phyloP scores from a whole-genome alignment of 2,888 invertebrate genomes.

The Hirtodrosophila histrioides region DNA sequence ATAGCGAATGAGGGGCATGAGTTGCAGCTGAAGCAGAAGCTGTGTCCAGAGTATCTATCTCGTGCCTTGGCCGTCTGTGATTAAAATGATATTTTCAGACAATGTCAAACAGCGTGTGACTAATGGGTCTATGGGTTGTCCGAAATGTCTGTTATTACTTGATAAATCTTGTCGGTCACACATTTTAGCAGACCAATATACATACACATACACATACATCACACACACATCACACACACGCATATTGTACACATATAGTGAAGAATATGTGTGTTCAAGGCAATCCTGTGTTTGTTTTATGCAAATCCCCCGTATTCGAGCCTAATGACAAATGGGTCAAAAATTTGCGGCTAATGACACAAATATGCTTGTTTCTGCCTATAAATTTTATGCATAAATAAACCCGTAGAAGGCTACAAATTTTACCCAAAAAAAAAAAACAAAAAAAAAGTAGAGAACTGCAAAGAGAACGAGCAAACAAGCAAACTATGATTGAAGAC shows the following conservation, averaged over 20 bases:
- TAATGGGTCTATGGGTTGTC: constrained; percentile 80
- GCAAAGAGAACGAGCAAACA: constrained; percentile 7
- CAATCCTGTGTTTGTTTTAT: constrained; percentile 68
- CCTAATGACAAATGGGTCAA: constrained; percentile 79
- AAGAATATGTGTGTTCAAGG: constrained; percentile 32
- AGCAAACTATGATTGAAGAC: constrained; percentile 73
- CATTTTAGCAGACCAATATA: constrained; percentile 56
- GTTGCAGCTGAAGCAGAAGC: neutral
- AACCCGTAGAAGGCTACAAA: constrained; percentile 41
- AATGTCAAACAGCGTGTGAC: constrained; percentile 81
- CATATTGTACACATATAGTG: neutral
- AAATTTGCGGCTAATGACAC: constrained; percentile 79
- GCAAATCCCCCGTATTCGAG: constrained; percentile 71
- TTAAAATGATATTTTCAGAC: constrained; percentile 79
- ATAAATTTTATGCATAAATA: constrained; percentile 77
- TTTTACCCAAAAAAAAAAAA: constrained; percentile 5
- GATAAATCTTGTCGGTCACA: constrained; percentile 80
- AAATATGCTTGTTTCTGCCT: constrained; percentile 76
- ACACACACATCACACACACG: constrained; percentile 2
- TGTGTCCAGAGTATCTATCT: constrained; percentile 8
- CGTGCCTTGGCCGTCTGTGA: constrained; percentile 55
- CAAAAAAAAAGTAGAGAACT: constrained; percentile 1
- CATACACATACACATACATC: constrained; percentile 6
- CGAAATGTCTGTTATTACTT: constrained; percentile 80
- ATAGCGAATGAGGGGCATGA: constrained; percentile 2